Conservation (phyloP, 1,140 invertebrate species). For the Latrodectus geometricus region DNA sequence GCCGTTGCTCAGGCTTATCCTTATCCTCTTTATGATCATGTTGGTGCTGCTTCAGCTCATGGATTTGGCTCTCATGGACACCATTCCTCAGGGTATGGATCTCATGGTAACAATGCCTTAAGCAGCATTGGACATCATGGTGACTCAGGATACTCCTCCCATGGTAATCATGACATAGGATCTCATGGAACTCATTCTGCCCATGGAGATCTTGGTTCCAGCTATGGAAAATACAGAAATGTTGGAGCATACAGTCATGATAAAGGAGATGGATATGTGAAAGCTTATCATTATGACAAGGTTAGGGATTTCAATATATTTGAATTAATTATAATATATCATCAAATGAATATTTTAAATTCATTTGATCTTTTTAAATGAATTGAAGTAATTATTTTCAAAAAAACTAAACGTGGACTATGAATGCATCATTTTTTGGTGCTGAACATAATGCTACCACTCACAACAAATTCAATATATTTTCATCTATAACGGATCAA, state of each 20-base stretch:
- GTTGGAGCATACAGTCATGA: constrained; percentile 53
- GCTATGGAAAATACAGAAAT: constrained; percentile 36
- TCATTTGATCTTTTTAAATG: too few species aligned
- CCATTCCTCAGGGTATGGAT: constrained; percentile 17
- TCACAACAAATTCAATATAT: too few species aligned
- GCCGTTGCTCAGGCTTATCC: not conserved
- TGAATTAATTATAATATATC: too few species aligned
- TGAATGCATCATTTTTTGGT: too few species aligned
- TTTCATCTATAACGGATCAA: too few species aligned
- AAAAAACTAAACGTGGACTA: too few species aligned
- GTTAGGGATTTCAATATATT: not conserved
- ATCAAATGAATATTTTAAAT: too few species aligned
- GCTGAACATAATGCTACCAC: too few species aligned
- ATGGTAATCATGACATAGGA: constrained; percentile 41
- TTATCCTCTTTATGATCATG: constrained; percentile 17
- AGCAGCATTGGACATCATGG: constrained; percentile 35
- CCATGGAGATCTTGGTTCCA: constrained; percentile 28
- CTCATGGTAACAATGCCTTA: constrained; percentile 12
- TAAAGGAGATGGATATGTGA: constrained; percentile 59
- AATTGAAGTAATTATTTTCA: too few species aligned
- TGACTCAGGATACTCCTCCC: constrained; percentile 32
- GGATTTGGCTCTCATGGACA: constrained; percentile 30
- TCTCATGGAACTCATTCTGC: constrained; percentile 45
- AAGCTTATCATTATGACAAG: constrained; percentile 56
- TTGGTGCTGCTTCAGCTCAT: constrained; percentile 1